These are phyloP conservation scores for Fistularia commersonii DNA, from an alignment of 2,797 vertebrate species.

Conservation along the genomic window DNA sequence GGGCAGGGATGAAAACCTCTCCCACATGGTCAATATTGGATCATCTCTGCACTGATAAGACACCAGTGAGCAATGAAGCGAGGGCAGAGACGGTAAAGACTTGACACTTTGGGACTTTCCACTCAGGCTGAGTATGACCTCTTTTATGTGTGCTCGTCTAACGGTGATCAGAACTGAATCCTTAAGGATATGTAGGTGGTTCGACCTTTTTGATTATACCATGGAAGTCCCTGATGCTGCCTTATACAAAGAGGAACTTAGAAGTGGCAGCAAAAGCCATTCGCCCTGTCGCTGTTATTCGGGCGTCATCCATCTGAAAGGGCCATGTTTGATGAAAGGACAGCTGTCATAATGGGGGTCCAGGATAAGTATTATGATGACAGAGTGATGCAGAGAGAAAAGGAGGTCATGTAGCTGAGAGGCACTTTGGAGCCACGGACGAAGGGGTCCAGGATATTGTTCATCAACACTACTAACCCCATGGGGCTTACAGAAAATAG, in stretches of 20 bases:
- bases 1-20: slow-evolving; percentile 45
- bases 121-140: too few species aligned
- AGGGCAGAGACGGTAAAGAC: slow-evolving; percentile 24
- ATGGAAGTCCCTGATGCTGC: slow-evolving; percentile 8
- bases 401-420: slow-evolving; percentile 54
- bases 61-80: slow-evolving; percentile 43
- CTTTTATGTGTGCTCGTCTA: too few species aligned
- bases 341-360: slow-evolving; percentile 61
- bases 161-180: too few species aligned
- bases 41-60: slow-evolving; percentile 57
- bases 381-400: slow-evolving; percentile 60
- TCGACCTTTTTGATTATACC: too few species aligned
- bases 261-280: slow-evolving; percentile 44
- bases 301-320: slow-evolving; percentile 48
- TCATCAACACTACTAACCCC: slow-evolving; percentile 62
- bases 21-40: slow-evolving; percentile 70
- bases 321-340: slow-evolving; percentile 60
- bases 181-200: not conserved
- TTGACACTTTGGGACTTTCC: slow-evolving; percentile 36
- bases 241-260: slow-evolving; percentile 20
- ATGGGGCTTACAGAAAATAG: slow-evolving; percentile 48
- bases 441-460: slow-evolving; percentile 57
- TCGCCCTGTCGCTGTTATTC: slow-evolving; percentile 42
- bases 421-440: slow-evolving; percentile 55
- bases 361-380: slow-evolving; percentile 59